Evolutionary conservation across 2,888 invertebrate genomes (phyloP).

Genomic region (Tipula vernalis): DNA sequence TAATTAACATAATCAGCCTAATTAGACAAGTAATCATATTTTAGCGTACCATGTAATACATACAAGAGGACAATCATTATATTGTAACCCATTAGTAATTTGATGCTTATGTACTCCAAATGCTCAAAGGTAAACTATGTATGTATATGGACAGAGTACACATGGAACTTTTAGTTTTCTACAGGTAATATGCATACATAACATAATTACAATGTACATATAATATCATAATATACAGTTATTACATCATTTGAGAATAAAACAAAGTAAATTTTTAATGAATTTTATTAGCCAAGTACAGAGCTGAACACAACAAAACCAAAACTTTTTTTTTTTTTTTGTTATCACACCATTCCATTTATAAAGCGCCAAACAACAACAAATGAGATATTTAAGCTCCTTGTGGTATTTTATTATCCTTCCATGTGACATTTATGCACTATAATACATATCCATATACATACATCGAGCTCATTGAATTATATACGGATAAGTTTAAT

Average conservation of each 20-base stretch:
- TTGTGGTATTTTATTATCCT: background rate
- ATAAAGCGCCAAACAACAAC: background rate
- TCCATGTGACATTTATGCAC: background rate
- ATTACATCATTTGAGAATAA: background rate
- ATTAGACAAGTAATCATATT: background rate
- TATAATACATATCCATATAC: too few species aligned
- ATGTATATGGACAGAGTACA: background rate
- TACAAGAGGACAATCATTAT: background rate
- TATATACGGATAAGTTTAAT: background rate
- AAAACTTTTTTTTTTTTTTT: background rate
- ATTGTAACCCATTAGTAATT: background rate
- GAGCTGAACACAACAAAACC: background rate
- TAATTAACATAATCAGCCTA: background rate
- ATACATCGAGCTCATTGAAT: background rate
- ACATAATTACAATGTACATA: background rate
- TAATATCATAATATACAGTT: background rate
- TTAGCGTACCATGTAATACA: background rate
- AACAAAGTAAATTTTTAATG: conserved; percentile 4
- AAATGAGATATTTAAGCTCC: background rate
- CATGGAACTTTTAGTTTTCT: background rate
- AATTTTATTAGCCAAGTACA: background rate
- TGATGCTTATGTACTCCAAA: background rate
- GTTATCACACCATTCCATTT: background rate
- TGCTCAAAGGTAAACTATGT: background rate
- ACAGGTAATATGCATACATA: background rate